Base-by-base conservation (phyloP, 2,888 invertebrate species). In the Apeira syringaria region DNA sequence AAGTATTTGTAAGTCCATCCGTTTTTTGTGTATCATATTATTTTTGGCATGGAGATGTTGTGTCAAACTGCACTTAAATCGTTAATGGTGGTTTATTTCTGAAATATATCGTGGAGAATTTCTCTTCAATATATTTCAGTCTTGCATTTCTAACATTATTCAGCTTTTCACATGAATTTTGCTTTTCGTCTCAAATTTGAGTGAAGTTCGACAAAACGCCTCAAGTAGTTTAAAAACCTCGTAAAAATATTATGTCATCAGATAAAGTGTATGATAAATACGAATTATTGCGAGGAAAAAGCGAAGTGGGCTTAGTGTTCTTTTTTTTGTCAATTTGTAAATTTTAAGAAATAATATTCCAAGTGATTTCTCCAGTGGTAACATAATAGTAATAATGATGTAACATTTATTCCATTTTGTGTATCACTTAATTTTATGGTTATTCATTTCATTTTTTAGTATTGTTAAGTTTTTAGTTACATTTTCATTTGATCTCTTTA, bases 41-140 rank as follows among this genome's bases (percentile, higher is more conserved):
- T 29, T 64, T 59, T 61, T 67, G 59, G 59, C 59, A 45, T 53
- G 45, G 45, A 79, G 84, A 82, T 88, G 88, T 88, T 87, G 85
- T 86, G 89, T 89, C 89, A 70, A 79, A 88, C 89, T 88, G 89
- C 89, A 89, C 89, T 87, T 89, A 80, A 86, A 80, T 86, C 75
- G 87, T 77, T 71, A 79, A 79, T 81, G 89, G 89, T 88, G 88
- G 89, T 88, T 35, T 67, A 47, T n/a, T n/a, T 48, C 57, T 53
- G 60, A 61, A 69, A 74, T 65, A 64, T 70, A 71, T 66, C 66
- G 62, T 45, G 53, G 55, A 41, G 15, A 30, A 17, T 47, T 1
- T 57, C 52, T 63, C 61, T 61, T 53, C 51, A 62, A 74, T 74
- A 36, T 67, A 61, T 71, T 73, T 70, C 64, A 69, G 50, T 47